phyloP scores from a whole-genome alignment of 1,140 invertebrate species.

The Batillaria attramentaria region DNA sequence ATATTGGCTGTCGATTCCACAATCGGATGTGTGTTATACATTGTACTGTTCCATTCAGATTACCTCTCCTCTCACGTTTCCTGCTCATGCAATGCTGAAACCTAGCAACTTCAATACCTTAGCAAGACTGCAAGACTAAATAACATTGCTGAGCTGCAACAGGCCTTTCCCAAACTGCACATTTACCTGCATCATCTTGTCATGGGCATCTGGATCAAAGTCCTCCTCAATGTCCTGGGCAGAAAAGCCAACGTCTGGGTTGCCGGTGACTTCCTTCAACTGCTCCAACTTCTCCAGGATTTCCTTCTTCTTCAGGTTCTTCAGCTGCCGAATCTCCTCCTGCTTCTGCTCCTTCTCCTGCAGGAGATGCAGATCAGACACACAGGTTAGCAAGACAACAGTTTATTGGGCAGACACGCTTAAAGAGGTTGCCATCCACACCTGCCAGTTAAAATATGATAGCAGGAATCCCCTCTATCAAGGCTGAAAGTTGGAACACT shows the following conservation, averaged over 20 bases:
- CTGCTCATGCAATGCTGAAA: too few species aligned
- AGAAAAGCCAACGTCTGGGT: conserved; percentile 75
- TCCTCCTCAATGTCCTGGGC: conserved; percentile 84
- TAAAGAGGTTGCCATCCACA: too few species aligned
- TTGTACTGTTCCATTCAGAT: too few species aligned
- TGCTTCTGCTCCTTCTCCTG: conserved; percentile 86
- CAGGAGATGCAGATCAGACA: not conserved
- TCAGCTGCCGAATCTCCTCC: conserved; percentile 89
- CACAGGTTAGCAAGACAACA: conserved; percentile 23
- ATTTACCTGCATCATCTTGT: conserved; percentile 83
- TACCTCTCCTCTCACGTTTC: too few species aligned
- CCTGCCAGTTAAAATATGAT: not conserved
- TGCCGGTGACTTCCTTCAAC: conserved; percentile 92
- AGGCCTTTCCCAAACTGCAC: too few species aligned
- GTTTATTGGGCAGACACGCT: not conserved
- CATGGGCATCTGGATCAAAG: conserved; percentile 93
- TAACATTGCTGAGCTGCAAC: too few species aligned
- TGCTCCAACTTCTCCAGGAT: conserved; percentile 91
- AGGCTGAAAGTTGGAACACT: not conserved
- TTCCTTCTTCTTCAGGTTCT: conserved; percentile 90
- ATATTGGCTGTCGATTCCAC: too few species aligned
- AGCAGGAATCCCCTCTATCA: not conserved
- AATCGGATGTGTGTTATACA: too few species aligned
- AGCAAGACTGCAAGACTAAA: too few species aligned
- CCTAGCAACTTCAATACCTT: too few species aligned